Evolutionary conservation across 2,797 vertebrate species (phyloP), one percentile per base, ranked within the genome.

Genomic region (Protosalanx chinensis): DNA sequence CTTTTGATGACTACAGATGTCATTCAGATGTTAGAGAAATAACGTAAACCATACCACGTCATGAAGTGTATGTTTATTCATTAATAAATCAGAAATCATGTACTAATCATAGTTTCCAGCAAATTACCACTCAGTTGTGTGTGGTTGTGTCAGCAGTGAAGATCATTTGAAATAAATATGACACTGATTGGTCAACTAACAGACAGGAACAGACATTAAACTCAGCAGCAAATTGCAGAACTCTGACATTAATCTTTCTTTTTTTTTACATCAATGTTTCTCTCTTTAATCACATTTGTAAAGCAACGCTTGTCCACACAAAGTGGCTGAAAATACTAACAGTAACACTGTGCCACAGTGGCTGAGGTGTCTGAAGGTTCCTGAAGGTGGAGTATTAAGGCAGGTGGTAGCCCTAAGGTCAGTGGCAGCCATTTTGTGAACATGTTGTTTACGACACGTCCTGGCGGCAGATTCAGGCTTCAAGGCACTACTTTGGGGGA

Each of bases 401-500:
- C 81, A 80, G 27, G 63, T 33, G 57, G 72, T 71, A 59, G 7
- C 70, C 51, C 5, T 74, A n/a, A 59, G 5, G 58, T 27, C 1
- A 56, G 18, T 6, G 53, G 72, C 72, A 66, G 12, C 70, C 51
- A 7, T 74, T 15, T 64, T 6, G 58, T 29, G 23, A 60, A 10
- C 12, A 12, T 15, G 58, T 15, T 63, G 61, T 30, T 15, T 51
- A 27, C 15, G 65, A 56, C 65, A 63, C 32, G 1, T 30, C 2
- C 41, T 33, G 30, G 30, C 30, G 7, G 51, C 5, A 3, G 20
- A 46, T 46, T 46, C 12, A 46, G 37, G 62, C 32, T 49, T 70
- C 29, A 84, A 86, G 85, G 87, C 84, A 88, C 86, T 61, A 62
- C 72, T 80, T 78, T 75, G 72, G 10, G 57, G 51, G 30, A 73